Conservation (phyloP, 2,797 vertebrate genomes). For the Microhierax caerulescens region DNA sequence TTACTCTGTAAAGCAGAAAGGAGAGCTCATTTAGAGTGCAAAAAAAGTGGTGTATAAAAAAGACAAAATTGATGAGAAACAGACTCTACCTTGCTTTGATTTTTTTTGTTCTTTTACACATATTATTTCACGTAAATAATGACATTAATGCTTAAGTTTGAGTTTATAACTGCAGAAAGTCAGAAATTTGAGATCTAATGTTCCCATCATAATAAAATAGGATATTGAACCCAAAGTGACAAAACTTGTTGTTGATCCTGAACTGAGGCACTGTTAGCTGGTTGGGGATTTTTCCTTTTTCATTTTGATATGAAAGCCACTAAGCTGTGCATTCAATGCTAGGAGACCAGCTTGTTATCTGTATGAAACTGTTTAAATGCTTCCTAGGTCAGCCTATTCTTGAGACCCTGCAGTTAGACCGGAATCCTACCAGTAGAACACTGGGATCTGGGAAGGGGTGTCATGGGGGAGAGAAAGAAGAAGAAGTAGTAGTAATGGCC, state of each 20-base stretch:
- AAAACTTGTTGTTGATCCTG: not conserved
- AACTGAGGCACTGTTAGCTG: not conserved
- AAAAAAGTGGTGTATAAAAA: not conserved
- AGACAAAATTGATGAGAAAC: not conserved
- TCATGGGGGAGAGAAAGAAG: not conserved
- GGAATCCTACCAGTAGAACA: not conserved
- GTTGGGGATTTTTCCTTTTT: not conserved
- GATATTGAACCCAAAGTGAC: not conserved
- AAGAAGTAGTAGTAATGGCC: not conserved
- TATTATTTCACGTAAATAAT: constrained; percentile 19
- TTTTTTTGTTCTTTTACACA: not conserved
- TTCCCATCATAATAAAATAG: not conserved
- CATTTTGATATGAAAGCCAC: not conserved
- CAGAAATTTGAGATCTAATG: not conserved
- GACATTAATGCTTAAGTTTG: not conserved
- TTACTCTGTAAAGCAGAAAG: not conserved
- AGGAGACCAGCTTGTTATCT: not conserved
- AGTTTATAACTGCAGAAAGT: constrained; percentile 33
- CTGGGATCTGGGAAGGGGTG: not conserved
- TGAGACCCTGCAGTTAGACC: not conserved
- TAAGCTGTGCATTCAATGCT: not conserved
- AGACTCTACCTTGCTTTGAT: not conserved
- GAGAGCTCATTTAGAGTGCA: not conserved
- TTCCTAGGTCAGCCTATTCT: not conserved
- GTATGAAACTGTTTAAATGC: not conserved